These are phyloP conservation scores for Drosophila nr. perissopoda DNA, from an alignment of 2,888 invertebrate genomes.

Conservation along the genomic window DNA sequence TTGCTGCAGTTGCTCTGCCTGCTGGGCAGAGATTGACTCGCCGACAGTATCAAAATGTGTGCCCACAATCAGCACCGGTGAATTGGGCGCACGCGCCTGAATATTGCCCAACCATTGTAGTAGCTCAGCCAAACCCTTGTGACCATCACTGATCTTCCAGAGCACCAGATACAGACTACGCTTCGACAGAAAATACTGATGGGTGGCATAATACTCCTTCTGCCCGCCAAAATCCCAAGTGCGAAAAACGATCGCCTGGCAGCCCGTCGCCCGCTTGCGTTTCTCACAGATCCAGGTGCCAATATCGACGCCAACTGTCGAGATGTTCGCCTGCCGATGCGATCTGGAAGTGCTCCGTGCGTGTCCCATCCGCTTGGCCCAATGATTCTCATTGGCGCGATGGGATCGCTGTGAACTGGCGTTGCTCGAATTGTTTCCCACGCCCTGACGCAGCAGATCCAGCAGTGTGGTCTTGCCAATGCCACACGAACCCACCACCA, in stretches of 20 bases:
- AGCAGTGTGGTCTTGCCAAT: slow-evolving; percentile 95
- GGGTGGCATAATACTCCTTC: slow-evolving; percentile 98
- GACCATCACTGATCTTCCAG: slow-evolving; percentile 97
- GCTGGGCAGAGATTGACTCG: slow-evolving; percentile 84
- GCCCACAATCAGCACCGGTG: slow-evolving; percentile 97
- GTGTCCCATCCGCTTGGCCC: slow-evolving; percentile 98
- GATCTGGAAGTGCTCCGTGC: slow-evolving; percentile 91
- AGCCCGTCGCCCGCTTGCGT: slow-evolving; percentile 90
- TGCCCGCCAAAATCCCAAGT: slow-evolving; percentile 99
- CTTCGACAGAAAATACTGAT: slow-evolving; percentile 98
- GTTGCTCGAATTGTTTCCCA: slow-evolving; percentile 82
- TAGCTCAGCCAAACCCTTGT: slow-evolving; percentile 94
- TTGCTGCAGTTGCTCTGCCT: slow-evolving; percentile 92
- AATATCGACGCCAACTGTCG: slow-evolving; percentile 99
- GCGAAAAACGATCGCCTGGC: slow-evolving; percentile 94
- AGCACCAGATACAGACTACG: slow-evolving; percentile 97
- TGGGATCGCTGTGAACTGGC: slow-evolving; percentile 88
- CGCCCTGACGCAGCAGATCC: slow-evolving; percentile 94
- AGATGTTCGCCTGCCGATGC: slow-evolving; percentile 90
- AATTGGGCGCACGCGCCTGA: slow-evolving; percentile 96
- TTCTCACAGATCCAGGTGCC: slow-evolving; percentile 97
- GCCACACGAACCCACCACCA: slow-evolving; percentile 96
- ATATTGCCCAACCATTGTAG: slow-evolving; percentile 98
- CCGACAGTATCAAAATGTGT: slow-evolving; percentile 96
- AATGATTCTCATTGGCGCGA: slow-evolving; percentile 88